A percentile compares a stretch with the other conserved stretches of the same genome.
Conservation (phyloP, 1,140 invertebrate species). For the Drosophila yakuba region DNA sequence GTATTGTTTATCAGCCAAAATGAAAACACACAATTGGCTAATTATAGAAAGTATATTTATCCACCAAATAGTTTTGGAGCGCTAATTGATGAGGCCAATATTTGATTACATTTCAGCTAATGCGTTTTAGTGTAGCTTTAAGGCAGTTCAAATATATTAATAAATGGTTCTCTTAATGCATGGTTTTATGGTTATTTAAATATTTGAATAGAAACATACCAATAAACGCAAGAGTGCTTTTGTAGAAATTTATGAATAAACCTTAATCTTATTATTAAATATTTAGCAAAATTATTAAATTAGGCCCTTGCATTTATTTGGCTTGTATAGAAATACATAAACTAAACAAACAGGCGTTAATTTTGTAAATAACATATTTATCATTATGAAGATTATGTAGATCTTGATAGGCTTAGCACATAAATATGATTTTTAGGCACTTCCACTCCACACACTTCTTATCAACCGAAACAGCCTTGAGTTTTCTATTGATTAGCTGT, state of each 20-base stretch:
- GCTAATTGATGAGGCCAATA: background rate
- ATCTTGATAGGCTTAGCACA: no score
- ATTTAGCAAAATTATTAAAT: no score
- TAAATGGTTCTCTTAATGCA: background rate
- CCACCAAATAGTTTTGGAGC: background rate
- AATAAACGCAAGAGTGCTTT: no score
- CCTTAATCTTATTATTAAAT: no score
- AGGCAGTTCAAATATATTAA: background rate
- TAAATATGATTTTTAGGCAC: background rate
- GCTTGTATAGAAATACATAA: no score
- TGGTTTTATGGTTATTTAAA: no score
- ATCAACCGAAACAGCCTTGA: constrained; percentile 25
- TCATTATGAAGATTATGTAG: no score
- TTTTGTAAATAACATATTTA: background rate
- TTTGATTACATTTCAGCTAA: background rate
- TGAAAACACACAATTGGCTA: background rate
- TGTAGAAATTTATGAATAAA: no score
- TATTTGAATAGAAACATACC: no score
- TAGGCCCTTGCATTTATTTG: no score
- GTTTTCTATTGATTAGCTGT: constrained; percentile 60
- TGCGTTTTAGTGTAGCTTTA: background rate
- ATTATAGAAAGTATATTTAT: constrained; percentile 1
- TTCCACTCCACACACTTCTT: constrained; percentile 14
- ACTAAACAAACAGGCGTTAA: no score
- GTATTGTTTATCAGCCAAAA: constrained; percentile 22